Evolutionary conservation across 1,140 invertebrate genomes (phyloP).

Genomic region (Caenorhabditis latens): DNA sequence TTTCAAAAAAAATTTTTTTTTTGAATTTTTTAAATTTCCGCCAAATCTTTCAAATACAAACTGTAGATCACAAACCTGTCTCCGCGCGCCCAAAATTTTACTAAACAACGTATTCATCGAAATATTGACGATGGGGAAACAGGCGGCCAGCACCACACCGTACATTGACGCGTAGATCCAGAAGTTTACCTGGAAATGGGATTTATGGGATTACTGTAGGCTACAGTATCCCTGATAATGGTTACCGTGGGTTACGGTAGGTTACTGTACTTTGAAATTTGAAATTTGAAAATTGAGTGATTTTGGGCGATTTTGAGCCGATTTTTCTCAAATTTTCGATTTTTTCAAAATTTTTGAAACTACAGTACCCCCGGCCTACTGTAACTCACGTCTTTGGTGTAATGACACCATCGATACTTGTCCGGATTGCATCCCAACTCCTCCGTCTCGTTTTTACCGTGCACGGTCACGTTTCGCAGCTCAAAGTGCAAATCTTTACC

Average conservation of each 20-base stretch:
- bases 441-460: slow-evolving; percentile 55
- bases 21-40: too few relatives aligned
- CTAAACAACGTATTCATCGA: slow-evolving; percentile 63
- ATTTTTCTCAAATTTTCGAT: too few relatives aligned
- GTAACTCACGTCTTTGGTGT: slow-evolving; percentile 49
- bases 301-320: too few relatives aligned
- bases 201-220: neutral
- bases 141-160: slow-evolving; percentile 44
- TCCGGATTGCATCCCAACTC: slow-evolving; percentile 52
- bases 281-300: too few relatives aligned
- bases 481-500: neutral
- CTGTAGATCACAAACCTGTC: slow-evolving; percentile 21
- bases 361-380: neutral
- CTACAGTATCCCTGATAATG: neutral
- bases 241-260: too few relatives aligned
- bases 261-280: too few relatives aligned
- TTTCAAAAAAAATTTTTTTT: neutral
- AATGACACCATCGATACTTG: slow-evolving; percentile 55
- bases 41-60: neutral
- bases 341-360: too few relatives aligned
- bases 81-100: slow-evolving; percentile 60
- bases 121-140: slow-evolving; percentile 63
- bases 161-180: slow-evolving; percentile 59
- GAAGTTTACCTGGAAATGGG: slow-evolving; percentile 50
- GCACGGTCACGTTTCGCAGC: neutral